Evolutionary conservation across 2,888 invertebrate genomes (phyloP), one percentile per base, ranked within the genome.

Genomic region (Piscicola geometra): DNA sequence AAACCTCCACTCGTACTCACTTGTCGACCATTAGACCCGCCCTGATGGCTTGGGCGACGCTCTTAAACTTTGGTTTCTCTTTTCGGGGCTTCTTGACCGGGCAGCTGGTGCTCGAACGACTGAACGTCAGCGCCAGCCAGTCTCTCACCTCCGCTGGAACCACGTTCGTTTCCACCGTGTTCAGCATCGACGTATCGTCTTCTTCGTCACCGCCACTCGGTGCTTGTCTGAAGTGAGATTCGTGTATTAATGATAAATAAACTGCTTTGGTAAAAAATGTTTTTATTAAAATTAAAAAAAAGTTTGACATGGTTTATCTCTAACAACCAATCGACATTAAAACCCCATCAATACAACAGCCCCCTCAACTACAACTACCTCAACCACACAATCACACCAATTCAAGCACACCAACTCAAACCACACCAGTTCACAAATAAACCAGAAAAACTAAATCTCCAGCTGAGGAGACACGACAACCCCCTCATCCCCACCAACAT

Each of bases 111-210:
- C 83, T 84, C 50, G 85, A 84, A 79, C 94, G 89, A 52, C 96
- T 96, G 87, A 96, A 96, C 68, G 96, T 96, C 77, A 94, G 92
- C 77, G 95, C 94, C 85, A 96, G 88, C 96, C 96, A 96, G 86
- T 96, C 95, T 81, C 95, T 90, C 67, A 78, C 78, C 75, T 78
- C 69, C 9, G 67, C 72, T 21, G 76, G 76, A 28, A 76, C 76
- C 30, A 68, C 74, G 12, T 74, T 67, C 30, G 76, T 71, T 47
- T 76, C 76, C 30, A 76, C 76, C 12, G 71, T 41, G 41, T 56
- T 71, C 41, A 76, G 66, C 15, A 71, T 71, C 15, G 33, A 71
- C 15, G 28, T 70, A 15, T 76, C 41, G 64, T 76, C 76, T 33
- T 76, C 76, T 28, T 75, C 75, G 3, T 68, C 75, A 28, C 32